Evolutionary conservation across 2,113 vertebrate genomes (phyloP), one percentile per base, ranked within the genome.

Genomic region (Orthonyx spaldingii): DNA sequence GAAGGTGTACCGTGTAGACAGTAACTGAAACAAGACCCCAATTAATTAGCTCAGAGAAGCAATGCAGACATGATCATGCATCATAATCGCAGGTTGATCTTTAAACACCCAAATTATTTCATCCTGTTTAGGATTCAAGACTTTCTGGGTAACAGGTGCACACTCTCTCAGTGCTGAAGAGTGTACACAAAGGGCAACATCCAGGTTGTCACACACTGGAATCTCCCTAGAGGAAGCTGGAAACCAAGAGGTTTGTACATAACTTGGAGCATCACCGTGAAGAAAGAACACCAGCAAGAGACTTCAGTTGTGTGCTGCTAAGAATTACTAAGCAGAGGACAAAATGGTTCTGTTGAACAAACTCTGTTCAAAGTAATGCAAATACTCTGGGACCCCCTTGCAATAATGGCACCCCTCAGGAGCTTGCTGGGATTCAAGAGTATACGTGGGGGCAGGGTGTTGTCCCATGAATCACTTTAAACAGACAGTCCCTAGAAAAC

Each of bases 21-120:
- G 90, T 42, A 96, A 96, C 77, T 95, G 93, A 97, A 97, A 96
- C 87, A 94, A 97, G 95, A 95, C 90, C 84, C 89, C 69, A 70
- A 10, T 64, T 53, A 72, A 30, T 70, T 41, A 89, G 68, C 89
- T 68, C 64, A 39, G 88, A 84, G 60, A 85, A 81, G 68, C 46
- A 94, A 78, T 53, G 47, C 35, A 91, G 91, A 91, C 50, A 16
- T 41, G 32, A 82, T 76, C 92, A 61, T 66, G 65, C 57, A 85
- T 77, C 59, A 30, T n/a, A 65, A 94, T 65, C 8, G 6, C 33
- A 49, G 77, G 33, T 3, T 66, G n/a, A 56, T 96, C 90, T 93
- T 90, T 72, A 69, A 92, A 94, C 57, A 79, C 27, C 19, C 46
- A 75, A 65, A 64, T 19, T 49, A 82, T 64, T 92, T 69, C 41